These are phyloP conservation scores for Irena cyanogastra DNA, from an alignment of 2,113 vertebrate species.

Conservation along the genomic window DNA sequence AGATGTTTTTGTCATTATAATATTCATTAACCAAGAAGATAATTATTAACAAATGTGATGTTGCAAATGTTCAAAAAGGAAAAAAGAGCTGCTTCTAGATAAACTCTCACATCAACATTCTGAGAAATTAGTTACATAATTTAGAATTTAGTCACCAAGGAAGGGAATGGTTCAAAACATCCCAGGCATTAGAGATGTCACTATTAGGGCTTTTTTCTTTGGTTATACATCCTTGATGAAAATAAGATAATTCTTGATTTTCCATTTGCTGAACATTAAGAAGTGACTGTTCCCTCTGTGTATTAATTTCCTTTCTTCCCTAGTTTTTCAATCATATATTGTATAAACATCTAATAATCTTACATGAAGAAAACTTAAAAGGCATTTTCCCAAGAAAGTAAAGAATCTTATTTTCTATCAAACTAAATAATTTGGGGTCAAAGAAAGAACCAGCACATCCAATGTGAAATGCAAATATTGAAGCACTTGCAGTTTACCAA, in stretches of 20 bases:
- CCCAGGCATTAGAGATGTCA: not conserved
- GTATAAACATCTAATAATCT: not conserved
- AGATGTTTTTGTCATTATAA: not conserved
- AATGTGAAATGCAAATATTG: not conserved
- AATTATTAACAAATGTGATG: not conserved
- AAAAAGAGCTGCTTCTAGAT: not conserved
- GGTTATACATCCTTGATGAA: not conserved
- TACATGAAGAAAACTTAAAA: not conserved
- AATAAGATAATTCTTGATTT: not conserved
- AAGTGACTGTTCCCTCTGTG: not conserved
- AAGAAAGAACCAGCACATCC: not conserved
- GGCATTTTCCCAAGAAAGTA: not conserved
- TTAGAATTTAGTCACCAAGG: not conserved
- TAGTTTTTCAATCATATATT: not conserved
- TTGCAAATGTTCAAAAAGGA: not conserved
- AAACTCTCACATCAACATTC: not conserved
- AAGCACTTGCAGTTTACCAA: not conserved
- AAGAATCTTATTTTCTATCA: not conserved
- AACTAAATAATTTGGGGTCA: not conserved
- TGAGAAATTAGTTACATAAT: not conserved
- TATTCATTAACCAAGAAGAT: not conserved
- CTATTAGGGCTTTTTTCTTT: not conserved
- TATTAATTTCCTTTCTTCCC: not conserved
- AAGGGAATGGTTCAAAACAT: not conserved
- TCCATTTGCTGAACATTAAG: not conserved